A percentile compares a stretch with the other conserved stretches of the same genome.
These are phyloP conservation scores for Triops longicaudatus DNA, from an alignment of 1,140 invertebrate genomes.

Conservation along the genomic window DNA sequence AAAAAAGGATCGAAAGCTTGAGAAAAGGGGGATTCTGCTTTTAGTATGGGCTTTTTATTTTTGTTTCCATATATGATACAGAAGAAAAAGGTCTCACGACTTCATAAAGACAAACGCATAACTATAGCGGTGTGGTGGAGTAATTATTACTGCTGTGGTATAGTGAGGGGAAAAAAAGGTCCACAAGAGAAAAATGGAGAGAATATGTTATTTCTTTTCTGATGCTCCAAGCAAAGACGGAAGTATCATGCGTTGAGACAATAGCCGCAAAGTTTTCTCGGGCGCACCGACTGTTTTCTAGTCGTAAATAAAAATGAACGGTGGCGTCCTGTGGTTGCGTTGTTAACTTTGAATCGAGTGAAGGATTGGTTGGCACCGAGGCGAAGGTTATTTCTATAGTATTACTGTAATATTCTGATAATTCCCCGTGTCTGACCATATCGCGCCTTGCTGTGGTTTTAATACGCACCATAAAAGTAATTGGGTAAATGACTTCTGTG, in stretches of 20 bases:
- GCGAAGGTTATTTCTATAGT: no score
- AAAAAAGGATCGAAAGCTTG: background rate
- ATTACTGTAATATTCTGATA: no score
- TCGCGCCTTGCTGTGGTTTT: no score
- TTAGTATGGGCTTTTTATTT: background rate
- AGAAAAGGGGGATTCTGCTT: background rate
- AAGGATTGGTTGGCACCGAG: no score
- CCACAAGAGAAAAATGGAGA: background rate
- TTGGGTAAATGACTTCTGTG: no score
- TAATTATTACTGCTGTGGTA: slow-evolving; percentile 15
- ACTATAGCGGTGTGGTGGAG: slow-evolving; percentile 6
- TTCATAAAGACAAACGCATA: slow-evolving; percentile 12
- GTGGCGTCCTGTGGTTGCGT: slow-evolving; percentile 4
- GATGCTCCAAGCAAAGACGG: background rate
- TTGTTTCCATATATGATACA: background rate
- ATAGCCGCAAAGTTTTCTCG: background rate
- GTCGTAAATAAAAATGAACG: slow-evolving; percentile 8
- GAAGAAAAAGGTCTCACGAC: slow-evolving; percentile 2
- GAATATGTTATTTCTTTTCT: background rate
- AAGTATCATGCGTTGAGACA: slow-evolving; percentile 15
- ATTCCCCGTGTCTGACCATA: no score
- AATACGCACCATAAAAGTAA: no score
- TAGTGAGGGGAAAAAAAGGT: background rate
- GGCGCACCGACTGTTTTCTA: background rate
- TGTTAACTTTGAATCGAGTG: background rate